Percentiles rank a stretch among this genome's conserved stretches.
phyloP scores from a whole-genome alignment of 2,797 vertebrate species.

The Tiaroga cobitis region DNA sequence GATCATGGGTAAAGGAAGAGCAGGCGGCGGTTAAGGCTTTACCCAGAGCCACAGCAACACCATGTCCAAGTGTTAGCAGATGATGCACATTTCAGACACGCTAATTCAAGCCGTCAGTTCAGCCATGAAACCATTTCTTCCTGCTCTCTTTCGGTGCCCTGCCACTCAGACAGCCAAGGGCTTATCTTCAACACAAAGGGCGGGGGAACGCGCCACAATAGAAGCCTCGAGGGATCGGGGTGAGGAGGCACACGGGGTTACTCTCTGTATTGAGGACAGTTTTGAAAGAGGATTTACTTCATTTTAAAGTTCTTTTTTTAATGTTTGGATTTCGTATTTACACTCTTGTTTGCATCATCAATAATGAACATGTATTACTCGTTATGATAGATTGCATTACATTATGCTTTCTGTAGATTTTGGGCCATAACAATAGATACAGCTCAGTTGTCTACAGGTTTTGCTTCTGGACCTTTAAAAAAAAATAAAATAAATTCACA shows the following conservation, averaged over 20 bases:
- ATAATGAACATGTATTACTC: neutral
- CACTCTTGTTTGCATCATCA: constrained; percentile 29
- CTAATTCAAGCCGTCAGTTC: constrained; percentile 80
- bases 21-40: constrained; percentile 61
- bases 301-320: neutral
- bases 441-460: constrained; percentile 1
- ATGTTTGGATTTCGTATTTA: neutral
- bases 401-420: constrained; percentile 42
- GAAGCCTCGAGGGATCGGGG: neutral
- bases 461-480: neutral
- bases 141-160: constrained; percentile 31
- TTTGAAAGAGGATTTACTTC: neutral
- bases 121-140: constrained; percentile 83
- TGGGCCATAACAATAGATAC: constrained; percentile 36
- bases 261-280: constrained; percentile 1
- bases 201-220: constrained; percentile 5
- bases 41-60: constrained; percentile 81
- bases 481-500: no score
- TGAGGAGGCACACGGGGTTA: constrained; percentile 5
- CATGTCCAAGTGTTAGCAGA: constrained; percentile 83
- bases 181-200: constrained; percentile 60
- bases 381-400: constrained; percentile 44
- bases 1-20: constrained; percentile 77
- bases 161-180: constrained; percentile 63
- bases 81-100: constrained; percentile 79